Conservation (phyloP, 2,113 vertebrate species). For the Hippocampus comes region DNA sequence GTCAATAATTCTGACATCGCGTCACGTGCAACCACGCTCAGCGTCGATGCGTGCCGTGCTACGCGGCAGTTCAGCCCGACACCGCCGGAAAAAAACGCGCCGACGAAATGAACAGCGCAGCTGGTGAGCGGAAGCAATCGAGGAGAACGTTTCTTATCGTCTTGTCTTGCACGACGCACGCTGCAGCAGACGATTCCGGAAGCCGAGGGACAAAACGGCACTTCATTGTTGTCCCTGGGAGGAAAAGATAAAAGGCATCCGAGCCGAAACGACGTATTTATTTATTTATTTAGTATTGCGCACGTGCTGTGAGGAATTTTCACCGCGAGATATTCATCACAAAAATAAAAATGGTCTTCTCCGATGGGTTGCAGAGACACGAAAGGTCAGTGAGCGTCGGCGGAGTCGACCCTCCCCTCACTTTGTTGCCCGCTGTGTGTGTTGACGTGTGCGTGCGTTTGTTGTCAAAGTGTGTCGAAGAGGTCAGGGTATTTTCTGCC, state of each 20-base stretch:
- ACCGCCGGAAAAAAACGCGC: too few species aligned
- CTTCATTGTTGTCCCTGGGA: not conserved
- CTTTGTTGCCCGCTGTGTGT: conserved; percentile 52
- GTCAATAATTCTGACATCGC: conserved; percentile 5
- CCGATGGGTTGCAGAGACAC: conserved; percentile 10
- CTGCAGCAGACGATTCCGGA: not conserved
- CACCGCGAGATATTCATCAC: not conserved
- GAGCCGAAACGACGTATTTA: not conserved
- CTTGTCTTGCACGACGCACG: not conserved
- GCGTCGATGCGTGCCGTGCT: too few species aligned
- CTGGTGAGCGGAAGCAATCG: not conserved
- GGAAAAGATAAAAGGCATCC: not conserved
- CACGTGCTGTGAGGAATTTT: not conserved
- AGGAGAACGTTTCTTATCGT: not conserved
- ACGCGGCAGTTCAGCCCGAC: too few species aligned
- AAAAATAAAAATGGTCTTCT: conserved; percentile 15
- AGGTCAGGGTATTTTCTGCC: conserved; percentile 67
- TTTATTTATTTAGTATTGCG: too few species aligned
- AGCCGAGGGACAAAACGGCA: not conserved
- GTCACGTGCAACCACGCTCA: not conserved
- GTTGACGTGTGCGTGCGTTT: conserved; percentile 16
- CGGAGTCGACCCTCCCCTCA: conserved; percentile 34
- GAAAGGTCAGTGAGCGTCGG: conserved; percentile 55
- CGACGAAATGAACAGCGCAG: too few species aligned
- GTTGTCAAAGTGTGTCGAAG: conserved; percentile 21